A percentile compares a stretch with the other conserved stretches of the same genome.
phyloP scores from a whole-genome alignment of 30 jellyfish, hydroid and myxozoan species.

The Aurelia sp. region DNA sequence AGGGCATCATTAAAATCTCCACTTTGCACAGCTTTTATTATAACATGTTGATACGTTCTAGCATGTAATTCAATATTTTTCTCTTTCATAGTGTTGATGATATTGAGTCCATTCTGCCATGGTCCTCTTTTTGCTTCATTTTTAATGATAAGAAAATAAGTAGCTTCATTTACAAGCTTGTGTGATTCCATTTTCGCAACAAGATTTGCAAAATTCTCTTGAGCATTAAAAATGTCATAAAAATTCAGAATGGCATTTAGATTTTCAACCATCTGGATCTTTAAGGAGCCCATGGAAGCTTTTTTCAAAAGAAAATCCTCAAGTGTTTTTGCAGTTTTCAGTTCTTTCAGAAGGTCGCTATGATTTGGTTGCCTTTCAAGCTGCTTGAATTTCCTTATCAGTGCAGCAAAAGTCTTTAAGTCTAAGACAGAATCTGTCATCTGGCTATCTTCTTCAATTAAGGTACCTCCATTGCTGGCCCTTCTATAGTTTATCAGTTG shows the following conservation, averaged over 20 bases:
- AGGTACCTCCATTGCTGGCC: no score
- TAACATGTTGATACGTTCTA: slow-evolving; percentile 39
- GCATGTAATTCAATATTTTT: slow-evolving; percentile 39
- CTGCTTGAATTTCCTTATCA: slow-evolving; percentile 5
- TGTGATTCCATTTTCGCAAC: slow-evolving; percentile 15
- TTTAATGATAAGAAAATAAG: slow-evolving; percentile 32
- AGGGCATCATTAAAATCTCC: slow-evolving; percentile 48
- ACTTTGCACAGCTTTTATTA: slow-evolving; percentile 27
- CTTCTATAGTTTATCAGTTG: no score
- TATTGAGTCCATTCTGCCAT: slow-evolving; percentile 49
- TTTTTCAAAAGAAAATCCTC: background rate
- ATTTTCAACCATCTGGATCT: slow-evolving; percentile 23
- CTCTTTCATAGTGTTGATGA: slow-evolving; percentile 27
- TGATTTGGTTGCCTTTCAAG: slow-evolving; percentile 19
- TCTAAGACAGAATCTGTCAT: no score
- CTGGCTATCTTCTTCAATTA: no score
- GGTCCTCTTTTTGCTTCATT: slow-evolving; percentile 24
- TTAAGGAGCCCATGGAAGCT: slow-evolving; percentile 2
- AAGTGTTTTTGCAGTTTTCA: background rate
- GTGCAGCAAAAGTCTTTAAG: background rate
- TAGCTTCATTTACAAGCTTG: slow-evolving; percentile 39
- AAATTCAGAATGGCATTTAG: slow-evolving; percentile 41
- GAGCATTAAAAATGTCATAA: slow-evolving; percentile 14
- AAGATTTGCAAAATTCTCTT: slow-evolving; percentile 8
- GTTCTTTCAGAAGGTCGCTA: background rate